These are phyloP conservation scores for Eonycteris spelaea DNA, from an alignment of 2,113 vertebrate species.

Conservation along the genomic window DNA sequence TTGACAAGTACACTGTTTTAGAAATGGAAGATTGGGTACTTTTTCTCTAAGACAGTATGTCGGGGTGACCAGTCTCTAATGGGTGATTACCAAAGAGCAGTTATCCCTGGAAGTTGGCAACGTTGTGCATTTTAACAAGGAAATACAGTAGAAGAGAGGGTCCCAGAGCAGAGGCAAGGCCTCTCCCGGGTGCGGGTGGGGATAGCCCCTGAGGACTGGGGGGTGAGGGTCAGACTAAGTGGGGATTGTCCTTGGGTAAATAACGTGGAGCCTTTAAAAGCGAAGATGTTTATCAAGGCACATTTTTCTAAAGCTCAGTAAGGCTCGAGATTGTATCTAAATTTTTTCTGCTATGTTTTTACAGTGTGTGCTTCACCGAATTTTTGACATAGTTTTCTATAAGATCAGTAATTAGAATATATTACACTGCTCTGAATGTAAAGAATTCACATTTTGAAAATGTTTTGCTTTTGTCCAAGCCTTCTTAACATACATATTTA, in stretches of 20 bases:
- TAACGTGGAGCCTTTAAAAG: not conserved
- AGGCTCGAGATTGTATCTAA: not conserved
- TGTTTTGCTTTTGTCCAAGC: conserved; percentile 59
- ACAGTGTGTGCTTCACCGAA: not conserved
- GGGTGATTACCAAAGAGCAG: not conserved
- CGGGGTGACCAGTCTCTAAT: not conserved
- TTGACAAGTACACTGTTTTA: not conserved
- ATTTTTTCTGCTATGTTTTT: not conserved
- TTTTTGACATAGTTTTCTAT: conserved; percentile 55
- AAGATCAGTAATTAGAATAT: not conserved
- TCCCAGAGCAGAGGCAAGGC: not conserved
- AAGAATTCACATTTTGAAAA: conserved; percentile 45
- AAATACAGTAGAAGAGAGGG: not conserved
- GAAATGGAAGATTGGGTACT: not conserved
- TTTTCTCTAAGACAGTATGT: not conserved
- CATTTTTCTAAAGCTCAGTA: not conserved
- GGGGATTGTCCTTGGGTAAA: not conserved
- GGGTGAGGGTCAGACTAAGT: not conserved
- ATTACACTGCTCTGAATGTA: not conserved
- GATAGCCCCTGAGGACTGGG: not conserved
- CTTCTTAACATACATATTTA: conserved; percentile 74
- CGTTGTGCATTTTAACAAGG: not conserved
- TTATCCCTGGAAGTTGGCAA: not conserved
- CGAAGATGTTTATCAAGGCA: not conserved
- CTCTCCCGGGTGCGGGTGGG: not conserved